These are phyloP conservation scores for Syrphus vitripennis DNA, from an alignment of 2,888 invertebrate species.

Conservation along the genomic window DNA sequence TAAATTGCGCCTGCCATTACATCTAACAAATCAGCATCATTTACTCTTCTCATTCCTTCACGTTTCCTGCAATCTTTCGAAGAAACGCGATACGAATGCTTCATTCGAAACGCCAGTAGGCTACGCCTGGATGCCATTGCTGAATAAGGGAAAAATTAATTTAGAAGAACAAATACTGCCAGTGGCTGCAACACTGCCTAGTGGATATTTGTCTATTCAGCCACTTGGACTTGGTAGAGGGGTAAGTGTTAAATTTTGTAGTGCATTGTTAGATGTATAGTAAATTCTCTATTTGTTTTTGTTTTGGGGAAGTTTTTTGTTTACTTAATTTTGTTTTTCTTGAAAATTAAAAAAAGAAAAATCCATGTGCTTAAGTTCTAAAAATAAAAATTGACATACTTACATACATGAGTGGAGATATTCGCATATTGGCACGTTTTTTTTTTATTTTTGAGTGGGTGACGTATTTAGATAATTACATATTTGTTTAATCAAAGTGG, in stretches of 20 bases:
- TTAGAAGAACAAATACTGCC: conserved; percentile 92
- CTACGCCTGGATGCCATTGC: conserved; percentile 95
- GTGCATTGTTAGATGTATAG: background rate
- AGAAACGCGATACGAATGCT: conserved; percentile 88
- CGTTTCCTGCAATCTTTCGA: conserved; percentile 94
- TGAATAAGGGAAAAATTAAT: conserved; percentile 91
- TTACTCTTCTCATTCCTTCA: conserved; percentile 97
- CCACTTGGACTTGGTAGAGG: conserved; percentile 95
- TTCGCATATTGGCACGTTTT: conserved; percentile 20
- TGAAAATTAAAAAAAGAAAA: background rate
- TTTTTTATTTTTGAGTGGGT: background rate
- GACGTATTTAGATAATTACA: background rate
- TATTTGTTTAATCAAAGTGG: background rate
- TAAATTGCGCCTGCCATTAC: conserved; percentile 93
- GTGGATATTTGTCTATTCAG: conserved; percentile 94
- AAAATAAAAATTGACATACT: conserved; percentile 43
- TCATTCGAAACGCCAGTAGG: conserved; percentile 91
- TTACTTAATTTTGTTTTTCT: background rate
- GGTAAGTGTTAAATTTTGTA: conserved; percentile 82
- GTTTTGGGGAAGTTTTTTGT: conserved; percentile 30
- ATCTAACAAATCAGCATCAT: conserved; percentile 93
- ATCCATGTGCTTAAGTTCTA: background rate
- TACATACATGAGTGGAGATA: conserved; percentile 8
- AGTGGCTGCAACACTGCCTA: conserved; percentile 93
- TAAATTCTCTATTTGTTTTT: background rate